Percentiles rank a stretch among this genome's conserved stretches.
These are phyloP conservation scores for Remorina albescens DNA, from an alignment of 2,797 vertebrate species.

Conservation along the genomic window DNA sequence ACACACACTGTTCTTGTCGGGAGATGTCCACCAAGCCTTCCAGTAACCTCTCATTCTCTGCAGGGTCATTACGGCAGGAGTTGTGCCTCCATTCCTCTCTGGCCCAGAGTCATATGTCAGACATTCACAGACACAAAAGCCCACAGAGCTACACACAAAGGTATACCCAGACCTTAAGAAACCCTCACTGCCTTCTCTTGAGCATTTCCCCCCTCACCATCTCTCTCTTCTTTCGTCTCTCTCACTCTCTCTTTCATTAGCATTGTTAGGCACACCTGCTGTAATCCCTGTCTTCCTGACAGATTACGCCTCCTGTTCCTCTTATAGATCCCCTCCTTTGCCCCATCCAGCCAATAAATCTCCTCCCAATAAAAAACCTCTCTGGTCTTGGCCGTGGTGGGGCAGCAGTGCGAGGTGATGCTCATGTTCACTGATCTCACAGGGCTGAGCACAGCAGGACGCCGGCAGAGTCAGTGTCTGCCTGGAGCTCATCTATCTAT, in stretches of 20 bases:
- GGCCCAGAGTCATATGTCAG: constrained; percentile 26
- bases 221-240: constrained; percentile 9
- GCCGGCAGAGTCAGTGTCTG: constrained; percentile 20
- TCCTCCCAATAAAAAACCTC: constrained; percentile 66
- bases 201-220: constrained; percentile 5
- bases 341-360: constrained; percentile 75
- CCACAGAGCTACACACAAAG: constrained; percentile 20
- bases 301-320: constrained; percentile 69
- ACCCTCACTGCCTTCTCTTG: constrained; percentile 8
- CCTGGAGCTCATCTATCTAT: constrained; percentile 21
- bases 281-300: constrained; percentile 78
- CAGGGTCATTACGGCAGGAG: constrained; percentile 63
- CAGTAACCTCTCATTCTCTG: constrained; percentile 47
- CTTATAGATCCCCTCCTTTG: constrained; percentile 70
- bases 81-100: constrained; percentile 39
- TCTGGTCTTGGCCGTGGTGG: constrained; percentile 13
- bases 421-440: constrained; percentile 63
- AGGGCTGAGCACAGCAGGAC: constrained; percentile 43
- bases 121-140: constrained; percentile 2
- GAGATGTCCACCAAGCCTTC: constrained; percentile 44
- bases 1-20: constrained; percentile 25
- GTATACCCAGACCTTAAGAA: constrained; percentile 4
- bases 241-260: constrained; percentile 59
- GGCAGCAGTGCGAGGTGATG: constrained; percentile 37
- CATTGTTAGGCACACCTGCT: constrained; percentile 79